Percentiles rank a stretch among this genome's conserved stretches.
phyloP scores from a whole-genome alignment of 2,113 vertebrate species.

The Saccopteryx leptura region DNA sequence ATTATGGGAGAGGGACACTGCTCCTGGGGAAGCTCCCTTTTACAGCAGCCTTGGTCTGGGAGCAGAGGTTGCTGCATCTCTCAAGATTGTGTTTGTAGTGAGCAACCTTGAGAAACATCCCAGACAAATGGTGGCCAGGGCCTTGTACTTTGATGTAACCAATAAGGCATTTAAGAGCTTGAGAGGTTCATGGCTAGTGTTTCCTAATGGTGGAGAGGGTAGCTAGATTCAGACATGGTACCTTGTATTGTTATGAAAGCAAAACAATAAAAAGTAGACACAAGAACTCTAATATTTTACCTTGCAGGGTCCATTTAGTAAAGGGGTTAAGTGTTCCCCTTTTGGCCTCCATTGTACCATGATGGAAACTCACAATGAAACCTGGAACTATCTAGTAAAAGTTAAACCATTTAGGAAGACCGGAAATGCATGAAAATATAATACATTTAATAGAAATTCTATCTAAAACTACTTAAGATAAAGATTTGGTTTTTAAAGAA shows the following conservation, averaged over 20 bases:
- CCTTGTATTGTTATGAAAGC: background rate
- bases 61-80: background rate
- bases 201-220: background rate
- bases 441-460: background rate
- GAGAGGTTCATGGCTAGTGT: background rate
- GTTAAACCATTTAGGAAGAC: background rate
- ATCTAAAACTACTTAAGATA: background rate
- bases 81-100: background rate
- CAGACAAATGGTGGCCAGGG: background rate
- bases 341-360: background rate
- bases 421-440: background rate
- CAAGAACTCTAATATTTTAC: background rate
- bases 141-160: background rate
- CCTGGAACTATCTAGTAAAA: background rate
- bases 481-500: conserved; percentile 2
- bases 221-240: background rate
- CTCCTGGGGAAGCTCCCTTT: background rate
- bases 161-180: background rate
- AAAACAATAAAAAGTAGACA: background rate
- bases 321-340: background rate
- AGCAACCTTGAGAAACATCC: background rate
- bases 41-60: too few relatives aligned
- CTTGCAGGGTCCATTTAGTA: background rate
- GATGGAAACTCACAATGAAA: background rate
- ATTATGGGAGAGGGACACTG: background rate